phyloP scores from a whole-genome alignment of 2,113 vertebrate species.

The Xenopus tropicalis region UCB_Xtro_10.0 CM004448.2:42147001-42147500 shows the following conservation, averaged over 20 bases:
- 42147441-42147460: constrained; percentile 71
- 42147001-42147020: constrained; percentile 51
- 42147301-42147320: constrained; percentile 12
- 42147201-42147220: not conserved
- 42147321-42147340: not conserved
- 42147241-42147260: too few relatives aligned
- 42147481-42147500: constrained; percentile 96
- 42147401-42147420: constrained; percentile 64
- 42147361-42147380: constrained; percentile 72
- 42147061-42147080: constrained; percentile 79
- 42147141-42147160: not conserved
- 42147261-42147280: too few relatives aligned
- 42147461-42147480: constrained; percentile 94
- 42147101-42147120: not conserved
- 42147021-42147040: constrained; percentile 42
- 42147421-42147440: constrained; percentile 38
- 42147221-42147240: too few relatives aligned
- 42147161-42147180: not conserved
- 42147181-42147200: not conserved
- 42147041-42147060: constrained; percentile 60
- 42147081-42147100: constrained; percentile 63
- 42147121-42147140: too few relatives aligned
- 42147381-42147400: constrained; percentile 88
- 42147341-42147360: not conserved
- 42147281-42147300: not conserved